A percentile compares a stretch with the other conserved stretches of the same genome.
phyloP scores from a whole-genome alignment of 2,797 vertebrate genomes.

The Melanotaenia parkinsoni region DNA sequence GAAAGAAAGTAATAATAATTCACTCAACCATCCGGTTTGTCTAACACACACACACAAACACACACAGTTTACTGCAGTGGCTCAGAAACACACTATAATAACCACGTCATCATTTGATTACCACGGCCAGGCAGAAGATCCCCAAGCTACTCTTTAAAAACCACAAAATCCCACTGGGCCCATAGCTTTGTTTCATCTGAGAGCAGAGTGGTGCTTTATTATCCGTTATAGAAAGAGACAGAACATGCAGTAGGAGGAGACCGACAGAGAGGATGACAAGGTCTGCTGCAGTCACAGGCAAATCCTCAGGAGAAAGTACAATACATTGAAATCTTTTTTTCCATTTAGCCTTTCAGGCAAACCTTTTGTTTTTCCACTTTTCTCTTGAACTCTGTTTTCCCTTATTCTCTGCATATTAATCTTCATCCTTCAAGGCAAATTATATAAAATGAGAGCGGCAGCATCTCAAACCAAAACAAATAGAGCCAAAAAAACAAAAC shows the following conservation, averaged over 20 bases:
- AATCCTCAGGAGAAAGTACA: conserved; percentile 4
- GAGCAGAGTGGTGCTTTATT: conserved; percentile 10
- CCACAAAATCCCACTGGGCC: conserved; percentile 24
- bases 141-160: conserved; percentile 16
- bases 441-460: neutral
- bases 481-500: neutral
- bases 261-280: neutral
- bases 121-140: conserved; percentile 31
- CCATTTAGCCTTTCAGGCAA: neutral
- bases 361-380: neutral
- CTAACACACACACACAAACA: conserved; percentile 22
- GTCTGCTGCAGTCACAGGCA: conserved; percentile 19
- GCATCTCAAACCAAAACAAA: neutral
- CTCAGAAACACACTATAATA: conserved; percentile 29
- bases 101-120: conserved; percentile 47
- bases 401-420: neutral
- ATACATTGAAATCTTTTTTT: neutral
- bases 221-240: conserved; percentile 18
- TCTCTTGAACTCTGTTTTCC: neutral
- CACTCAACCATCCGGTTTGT: conserved; percentile 22
- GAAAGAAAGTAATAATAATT: conserved; percentile 42
- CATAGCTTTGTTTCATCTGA: conserved; percentile 33
- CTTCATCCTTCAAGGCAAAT: neutral
- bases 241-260: conserved; percentile 5
- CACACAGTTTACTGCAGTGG: conserved; percentile 22